Evolutionary conservation across 2,888 invertebrate genomes (phyloP).

Genomic region (Heliconius hortense): DNA sequence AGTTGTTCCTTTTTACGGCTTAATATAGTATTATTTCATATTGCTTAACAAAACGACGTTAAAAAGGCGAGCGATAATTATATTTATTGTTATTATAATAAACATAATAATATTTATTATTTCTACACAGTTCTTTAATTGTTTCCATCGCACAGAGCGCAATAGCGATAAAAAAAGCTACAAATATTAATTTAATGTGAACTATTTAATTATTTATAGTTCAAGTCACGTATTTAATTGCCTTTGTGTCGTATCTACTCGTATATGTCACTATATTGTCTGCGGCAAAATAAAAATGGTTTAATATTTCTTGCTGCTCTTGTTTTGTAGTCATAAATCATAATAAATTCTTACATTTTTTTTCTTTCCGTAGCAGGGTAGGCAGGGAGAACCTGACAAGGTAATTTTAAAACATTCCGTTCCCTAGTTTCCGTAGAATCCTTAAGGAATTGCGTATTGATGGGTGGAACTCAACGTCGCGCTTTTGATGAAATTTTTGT

Average conservation of each 20-base stretch:
- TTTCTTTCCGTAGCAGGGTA: too few relatives aligned
- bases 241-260: not conserved
- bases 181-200: not conserved
- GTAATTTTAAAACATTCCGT: too few relatives aligned
- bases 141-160: not conserved
- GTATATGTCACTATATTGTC: not conserved
- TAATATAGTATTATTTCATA: not conserved
- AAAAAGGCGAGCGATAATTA: not conserved
- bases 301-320: not conserved
- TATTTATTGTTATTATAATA: too few relatives aligned
- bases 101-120: too few relatives aligned
- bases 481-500: too few relatives aligned
- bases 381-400: too few relatives aligned
- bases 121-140: not conserved
- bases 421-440: too few relatives aligned
- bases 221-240: constrained; percentile 17
- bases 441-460: too few relatives aligned
- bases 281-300: not conserved
- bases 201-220: not conserved
- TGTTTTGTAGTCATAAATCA: not conserved
- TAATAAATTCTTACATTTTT: too few relatives aligned
- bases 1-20: not conserved
- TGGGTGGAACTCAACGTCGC: too few relatives aligned
- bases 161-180: not conserved
- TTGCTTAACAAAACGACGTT: not conserved